Percentiles rank a stretch among this genome's conserved stretches.
Conservation (phyloP, 1,140 invertebrate species). For the Trialeurodes vaporariorum region DNA sequence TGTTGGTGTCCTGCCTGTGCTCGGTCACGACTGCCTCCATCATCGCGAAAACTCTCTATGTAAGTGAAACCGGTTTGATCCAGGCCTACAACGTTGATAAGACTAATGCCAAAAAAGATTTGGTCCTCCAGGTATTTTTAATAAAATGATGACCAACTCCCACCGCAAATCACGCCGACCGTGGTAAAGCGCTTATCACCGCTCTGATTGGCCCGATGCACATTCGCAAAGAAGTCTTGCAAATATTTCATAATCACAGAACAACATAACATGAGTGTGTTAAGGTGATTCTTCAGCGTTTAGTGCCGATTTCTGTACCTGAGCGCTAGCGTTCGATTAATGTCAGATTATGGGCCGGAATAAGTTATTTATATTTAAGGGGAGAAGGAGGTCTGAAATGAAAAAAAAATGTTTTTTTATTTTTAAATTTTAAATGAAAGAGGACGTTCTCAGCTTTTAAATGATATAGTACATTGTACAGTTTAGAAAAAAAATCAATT, state of each 20-base stretch:
- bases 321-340: too few relatives aligned
- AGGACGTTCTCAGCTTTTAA: too few relatives aligned
- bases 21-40: conserved; percentile 65
- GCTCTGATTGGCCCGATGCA: background rate
- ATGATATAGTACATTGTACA: too few relatives aligned
- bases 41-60: conserved; percentile 70
- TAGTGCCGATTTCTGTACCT: too few relatives aligned
- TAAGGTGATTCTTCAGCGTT: too few relatives aligned
- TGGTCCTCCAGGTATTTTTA: background rate
- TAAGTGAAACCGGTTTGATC: conserved; percentile 42
- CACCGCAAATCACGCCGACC: background rate
- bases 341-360: too few relatives aligned
- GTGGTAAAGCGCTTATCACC: background rate
- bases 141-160: background rate
- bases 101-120: background rate
- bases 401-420: too few relatives aligned
- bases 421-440: too few relatives aligned
- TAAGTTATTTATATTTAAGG: too few relatives aligned
- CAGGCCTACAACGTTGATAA: background rate
- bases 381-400: too few relatives aligned
- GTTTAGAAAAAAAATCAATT: too few relatives aligned
- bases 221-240: background rate
- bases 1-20: conserved; percentile 56
- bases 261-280: too few relatives aligned
- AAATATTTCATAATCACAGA: background rate